Percentiles rank a stretch among this genome's conserved stretches.
These are phyloP conservation scores for Myotis davidii DNA, from an alignment of 2,113 vertebrate species.

Conservation along the genomic window DNA sequence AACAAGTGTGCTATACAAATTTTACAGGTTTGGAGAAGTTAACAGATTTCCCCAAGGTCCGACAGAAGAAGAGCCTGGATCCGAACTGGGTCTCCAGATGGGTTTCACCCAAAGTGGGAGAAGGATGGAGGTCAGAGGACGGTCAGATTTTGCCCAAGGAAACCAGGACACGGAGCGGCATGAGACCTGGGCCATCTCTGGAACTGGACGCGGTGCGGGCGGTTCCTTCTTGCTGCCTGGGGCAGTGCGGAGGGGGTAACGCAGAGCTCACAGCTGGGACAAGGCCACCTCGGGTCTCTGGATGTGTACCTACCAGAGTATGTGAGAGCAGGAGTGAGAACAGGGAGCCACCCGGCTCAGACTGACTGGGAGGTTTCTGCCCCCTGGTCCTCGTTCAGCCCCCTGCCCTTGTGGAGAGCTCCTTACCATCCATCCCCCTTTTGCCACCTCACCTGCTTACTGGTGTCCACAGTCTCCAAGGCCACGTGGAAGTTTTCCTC, in stretches of 20 bases:
- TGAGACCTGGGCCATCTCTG: not conserved
- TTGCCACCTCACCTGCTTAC: not conserved
- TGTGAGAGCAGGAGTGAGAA: not conserved
- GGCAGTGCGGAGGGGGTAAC: not conserved
- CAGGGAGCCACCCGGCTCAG: not conserved
- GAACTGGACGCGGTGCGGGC: not conserved
- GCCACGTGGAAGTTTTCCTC: not conserved
- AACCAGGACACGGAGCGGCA: not conserved
- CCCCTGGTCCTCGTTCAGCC: not conserved
- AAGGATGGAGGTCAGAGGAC: not conserved
- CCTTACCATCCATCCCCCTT: not conserved
- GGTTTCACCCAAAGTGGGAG: not conserved
- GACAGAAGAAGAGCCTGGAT: not conserved
- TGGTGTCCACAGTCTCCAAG: constrained; percentile 37
- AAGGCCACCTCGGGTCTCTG: not conserved
- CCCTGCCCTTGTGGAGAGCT: not conserved
- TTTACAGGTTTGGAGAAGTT: not conserved
- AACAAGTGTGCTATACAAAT: not conserved
- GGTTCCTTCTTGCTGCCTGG: not conserved
- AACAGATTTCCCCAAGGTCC: not conserved
- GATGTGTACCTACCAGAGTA: constrained; percentile 9
- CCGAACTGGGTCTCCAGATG: not conserved
- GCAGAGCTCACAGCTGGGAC: not conserved
- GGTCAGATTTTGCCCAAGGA: not conserved
- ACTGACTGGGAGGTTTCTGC: not conserved